These are phyloP conservation scores for Onthophagus sagittarius DNA, from an alignment of 2,888 invertebrate species.

Conservation along the genomic window DNA sequence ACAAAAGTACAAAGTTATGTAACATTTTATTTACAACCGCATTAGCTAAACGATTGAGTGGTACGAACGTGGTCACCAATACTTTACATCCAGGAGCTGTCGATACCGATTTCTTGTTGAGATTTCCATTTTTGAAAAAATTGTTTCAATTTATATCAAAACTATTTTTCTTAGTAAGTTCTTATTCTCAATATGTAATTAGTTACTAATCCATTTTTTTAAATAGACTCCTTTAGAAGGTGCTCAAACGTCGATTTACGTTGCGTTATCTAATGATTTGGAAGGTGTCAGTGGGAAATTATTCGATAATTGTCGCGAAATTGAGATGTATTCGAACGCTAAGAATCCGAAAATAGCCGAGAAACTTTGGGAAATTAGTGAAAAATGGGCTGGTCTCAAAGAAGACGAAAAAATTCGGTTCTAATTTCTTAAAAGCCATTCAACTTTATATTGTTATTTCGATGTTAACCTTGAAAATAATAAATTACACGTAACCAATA, in stretches of 20 bases:
- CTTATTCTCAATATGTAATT: neutral
- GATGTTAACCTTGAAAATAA: too few species aligned
- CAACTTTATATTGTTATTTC: too few species aligned
- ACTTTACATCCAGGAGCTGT: constrained; percentile 38
- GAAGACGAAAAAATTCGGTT: too few species aligned
- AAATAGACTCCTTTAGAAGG: constrained; percentile 76
- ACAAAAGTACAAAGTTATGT: constrained; percentile 33
- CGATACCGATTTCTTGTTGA: neutral
- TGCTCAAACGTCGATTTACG: constrained; percentile 73
- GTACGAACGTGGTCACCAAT: constrained; percentile 31
- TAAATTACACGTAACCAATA: too few species aligned
- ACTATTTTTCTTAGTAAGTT: constrained; percentile 1
- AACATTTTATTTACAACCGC: constrained; percentile 34
- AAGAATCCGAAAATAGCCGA: constrained; percentile 65
- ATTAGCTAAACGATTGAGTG: constrained; percentile 32
- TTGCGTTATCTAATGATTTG: constrained; percentile 71
- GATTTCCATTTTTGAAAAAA: neutral
- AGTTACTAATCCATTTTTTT: neutral
- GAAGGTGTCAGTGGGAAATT: constrained; percentile 71
- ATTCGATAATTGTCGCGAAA: constrained; percentile 72
- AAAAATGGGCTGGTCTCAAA: too few species aligned
- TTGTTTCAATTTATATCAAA: neutral
- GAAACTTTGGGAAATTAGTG: constrained; percentile 50
- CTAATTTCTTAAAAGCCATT: too few species aligned
- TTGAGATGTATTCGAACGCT: constrained; percentile 55